Evolutionary conservation across 2,113 vertebrate species (phyloP).

Genomic region (Ictidomys tridecemlineatus): DNA sequence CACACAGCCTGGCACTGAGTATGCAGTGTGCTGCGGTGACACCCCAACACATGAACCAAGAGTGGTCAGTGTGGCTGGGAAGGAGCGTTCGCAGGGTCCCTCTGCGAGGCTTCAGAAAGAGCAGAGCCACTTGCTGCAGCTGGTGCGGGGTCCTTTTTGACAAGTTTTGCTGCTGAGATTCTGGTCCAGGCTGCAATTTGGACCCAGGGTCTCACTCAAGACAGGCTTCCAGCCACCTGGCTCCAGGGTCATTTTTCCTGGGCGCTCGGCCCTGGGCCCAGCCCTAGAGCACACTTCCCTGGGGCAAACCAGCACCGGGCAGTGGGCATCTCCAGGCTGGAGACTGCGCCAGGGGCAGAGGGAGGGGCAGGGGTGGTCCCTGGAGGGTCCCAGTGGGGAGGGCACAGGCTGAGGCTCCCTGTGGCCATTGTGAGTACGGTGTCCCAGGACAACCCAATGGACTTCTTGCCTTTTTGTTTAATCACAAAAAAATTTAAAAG

Average conservation of each 20-base stretch:
- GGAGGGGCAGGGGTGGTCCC: too few relatives aligned
- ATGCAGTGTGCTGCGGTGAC: not conserved
- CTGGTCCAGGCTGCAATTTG: too few relatives aligned
- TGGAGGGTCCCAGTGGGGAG: not conserved
- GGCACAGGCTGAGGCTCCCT: too few relatives aligned
- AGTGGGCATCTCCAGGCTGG: not conserved
- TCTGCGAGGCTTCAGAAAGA: too few relatives aligned
- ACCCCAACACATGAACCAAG: accelerated
- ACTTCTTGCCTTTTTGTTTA: too few relatives aligned
- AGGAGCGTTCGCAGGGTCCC: too few relatives aligned
- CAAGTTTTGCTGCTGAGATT: not conserved
- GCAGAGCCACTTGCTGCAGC: too few relatives aligned
- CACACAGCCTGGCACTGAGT: too few relatives aligned
- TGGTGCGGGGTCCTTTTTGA: not conserved
- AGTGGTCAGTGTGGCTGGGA: not conserved
- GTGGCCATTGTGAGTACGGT: too few relatives aligned
- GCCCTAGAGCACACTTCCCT: not conserved
- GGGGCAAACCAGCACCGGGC: not conserved
- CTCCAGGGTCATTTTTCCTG: not conserved
- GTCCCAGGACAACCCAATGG: too few relatives aligned
- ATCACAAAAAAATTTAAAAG: too few relatives aligned
- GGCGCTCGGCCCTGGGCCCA: not conserved
- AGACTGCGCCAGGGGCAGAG: too few relatives aligned
- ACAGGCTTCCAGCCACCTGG: not conserved
- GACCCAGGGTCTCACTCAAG: not conserved